Conservation (phyloP, 37 sponge, comb jelly and placozoan species). For the Crambe crambe region DNA sequence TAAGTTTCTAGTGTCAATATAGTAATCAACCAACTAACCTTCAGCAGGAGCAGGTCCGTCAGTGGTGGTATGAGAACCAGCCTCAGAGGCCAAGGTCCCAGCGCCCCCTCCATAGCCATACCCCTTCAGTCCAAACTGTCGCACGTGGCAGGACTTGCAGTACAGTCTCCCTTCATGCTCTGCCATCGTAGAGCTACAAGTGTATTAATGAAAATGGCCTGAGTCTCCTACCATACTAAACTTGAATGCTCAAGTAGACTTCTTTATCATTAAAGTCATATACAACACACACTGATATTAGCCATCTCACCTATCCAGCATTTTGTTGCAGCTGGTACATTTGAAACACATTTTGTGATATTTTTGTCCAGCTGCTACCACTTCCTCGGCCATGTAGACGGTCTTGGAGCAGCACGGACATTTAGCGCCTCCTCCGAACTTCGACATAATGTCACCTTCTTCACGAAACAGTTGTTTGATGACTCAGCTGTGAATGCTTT, state of each 20-base stretch:
- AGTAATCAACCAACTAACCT: neutral
- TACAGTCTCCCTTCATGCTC: slow-evolving; percentile 61
- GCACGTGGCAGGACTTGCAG: slow-evolving; percentile 74
- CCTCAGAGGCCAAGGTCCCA: slow-evolving; percentile 51
- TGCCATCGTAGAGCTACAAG: slow-evolving; percentile 28
- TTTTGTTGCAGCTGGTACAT: slow-evolving; percentile 77
- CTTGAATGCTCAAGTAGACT: neutral
- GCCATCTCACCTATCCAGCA: slow-evolving; percentile 51
- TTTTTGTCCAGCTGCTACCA: slow-evolving; percentile 70
- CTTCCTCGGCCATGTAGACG: slow-evolving; percentile 93
- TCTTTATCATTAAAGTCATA: neutral
- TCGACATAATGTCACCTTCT: slow-evolving; percentile 14
- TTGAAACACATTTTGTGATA: slow-evolving; percentile 91
- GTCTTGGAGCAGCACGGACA: slow-evolving; percentile 83
- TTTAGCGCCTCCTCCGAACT: slow-evolving; percentile 68
- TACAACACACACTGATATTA: neutral
- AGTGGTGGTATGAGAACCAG: neutral
- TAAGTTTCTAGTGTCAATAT: no score
- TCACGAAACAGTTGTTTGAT: neutral
- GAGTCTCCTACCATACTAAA: neutral
- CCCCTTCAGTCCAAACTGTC: slow-evolving; percentile 78
- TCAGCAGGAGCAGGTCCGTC: neutral
- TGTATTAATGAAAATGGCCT: neutral
- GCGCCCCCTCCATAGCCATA: slow-evolving; percentile 76
- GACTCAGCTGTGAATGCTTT: neutral